Percentiles rank a stretch among this genome's conserved stretches.
Evolutionary conservation across 2,888 invertebrate species (phyloP).

Genomic region (Cataglyphis cursor): DNA sequence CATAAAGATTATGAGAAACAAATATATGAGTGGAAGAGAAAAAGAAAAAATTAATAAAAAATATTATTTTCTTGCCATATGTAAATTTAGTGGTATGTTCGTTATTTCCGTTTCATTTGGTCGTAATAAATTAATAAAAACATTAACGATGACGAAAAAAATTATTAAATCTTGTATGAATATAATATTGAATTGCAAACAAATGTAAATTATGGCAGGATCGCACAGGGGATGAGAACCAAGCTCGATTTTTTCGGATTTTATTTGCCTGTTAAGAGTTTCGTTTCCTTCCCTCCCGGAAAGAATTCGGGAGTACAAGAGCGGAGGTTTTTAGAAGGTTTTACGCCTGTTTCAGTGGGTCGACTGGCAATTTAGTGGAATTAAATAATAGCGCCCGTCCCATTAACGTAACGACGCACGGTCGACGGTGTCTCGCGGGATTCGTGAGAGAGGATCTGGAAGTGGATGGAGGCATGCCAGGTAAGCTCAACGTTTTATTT

Average conservation of each 20-base stretch:
- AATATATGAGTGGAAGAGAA: background rate
- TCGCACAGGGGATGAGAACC: slow-evolving; percentile 22
- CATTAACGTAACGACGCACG: slow-evolving; percentile 74
- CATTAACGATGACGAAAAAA: slow-evolving; percentile 36
- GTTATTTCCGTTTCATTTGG: slow-evolving; percentile 9
- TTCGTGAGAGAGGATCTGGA: slow-evolving; percentile 62
- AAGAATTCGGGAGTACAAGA: slow-evolving; percentile 67
- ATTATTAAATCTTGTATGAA: slow-evolving; percentile 35
- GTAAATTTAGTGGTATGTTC: slow-evolving; percentile 3
- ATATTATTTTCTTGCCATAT: background rate
- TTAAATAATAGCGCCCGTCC: slow-evolving; percentile 78
- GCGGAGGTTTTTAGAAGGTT: slow-evolving; percentile 73
- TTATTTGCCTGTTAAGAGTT: slow-evolving; percentile 46
- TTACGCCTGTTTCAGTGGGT: slow-evolving; percentile 72
- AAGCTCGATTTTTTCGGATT: slow-evolving; percentile 43
- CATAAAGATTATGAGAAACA: background rate
- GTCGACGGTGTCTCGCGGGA: slow-evolving; percentile 70
- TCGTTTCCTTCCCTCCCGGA: slow-evolving; percentile 59
- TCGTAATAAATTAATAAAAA: slow-evolving; percentile 39
- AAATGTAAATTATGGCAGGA: slow-evolving; percentile 51
- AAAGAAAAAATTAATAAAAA: background rate
- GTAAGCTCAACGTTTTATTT: slow-evolving; percentile 77
- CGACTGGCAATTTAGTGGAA: slow-evolving; percentile 74
- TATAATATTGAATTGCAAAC: slow-evolving; percentile 16
- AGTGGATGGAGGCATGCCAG: slow-evolving; percentile 73